Conservation (phyloP, 2,888 invertebrate species). For the Stenoptilia bipunctidactyla region DNA sequence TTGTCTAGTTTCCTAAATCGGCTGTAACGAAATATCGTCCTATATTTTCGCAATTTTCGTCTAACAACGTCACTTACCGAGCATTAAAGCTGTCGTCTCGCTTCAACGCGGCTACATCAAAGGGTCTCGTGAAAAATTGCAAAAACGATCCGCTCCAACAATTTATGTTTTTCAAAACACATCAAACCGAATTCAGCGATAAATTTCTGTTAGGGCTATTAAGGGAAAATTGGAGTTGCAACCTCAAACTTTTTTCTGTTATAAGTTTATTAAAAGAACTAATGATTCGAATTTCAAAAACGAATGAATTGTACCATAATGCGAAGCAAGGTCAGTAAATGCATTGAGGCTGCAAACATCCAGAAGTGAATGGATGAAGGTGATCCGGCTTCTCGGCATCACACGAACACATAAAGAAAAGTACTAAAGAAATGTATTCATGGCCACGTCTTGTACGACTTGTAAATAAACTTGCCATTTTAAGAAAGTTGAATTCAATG, state of each 20-base stretch:
- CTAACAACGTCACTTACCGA: background rate
- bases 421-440: background rate
- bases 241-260: too few species aligned
- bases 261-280: too few species aligned
- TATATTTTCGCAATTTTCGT: background rate
- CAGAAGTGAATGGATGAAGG: background rate
- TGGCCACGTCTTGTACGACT: background rate
- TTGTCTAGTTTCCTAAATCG: too few species aligned
- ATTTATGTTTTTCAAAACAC: conserved; percentile 1
- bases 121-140: background rate
- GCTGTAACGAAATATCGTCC: too few species aligned
- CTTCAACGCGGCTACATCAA: background rate
- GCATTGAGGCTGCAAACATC: background rate
- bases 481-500: too few species aligned
- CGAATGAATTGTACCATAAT: too few species aligned
- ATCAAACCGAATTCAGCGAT: background rate
- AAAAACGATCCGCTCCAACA: background rate
- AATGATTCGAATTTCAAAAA: too few species aligned
- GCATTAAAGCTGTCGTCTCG: background rate
- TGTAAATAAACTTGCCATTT: too few species aligned
- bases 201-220: too few species aligned
- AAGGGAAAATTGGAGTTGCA: too few species aligned
- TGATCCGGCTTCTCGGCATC: background rate
- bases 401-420: background rate
- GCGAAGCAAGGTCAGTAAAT: background rate